A percentile compares a stretch with the other conserved stretches of the same genome.
These are phyloP conservation scores for Coleophora deauratella DNA, from an alignment of 2,888 invertebrate species.

Conservation along the genomic window DNA sequence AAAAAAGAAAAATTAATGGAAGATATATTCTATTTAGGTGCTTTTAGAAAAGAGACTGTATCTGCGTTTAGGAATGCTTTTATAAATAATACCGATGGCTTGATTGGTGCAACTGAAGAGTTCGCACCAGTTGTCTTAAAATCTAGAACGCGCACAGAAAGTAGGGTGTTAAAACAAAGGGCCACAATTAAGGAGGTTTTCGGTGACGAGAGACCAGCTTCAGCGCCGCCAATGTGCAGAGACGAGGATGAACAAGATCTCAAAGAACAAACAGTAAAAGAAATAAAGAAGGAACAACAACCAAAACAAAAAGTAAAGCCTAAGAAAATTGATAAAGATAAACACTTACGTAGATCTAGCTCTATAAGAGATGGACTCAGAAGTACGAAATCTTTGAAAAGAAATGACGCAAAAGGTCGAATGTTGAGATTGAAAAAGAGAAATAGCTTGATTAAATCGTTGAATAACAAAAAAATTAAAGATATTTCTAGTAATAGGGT, in stretches of 20 bases:
- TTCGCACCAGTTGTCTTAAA: slow-evolving; percentile 83
- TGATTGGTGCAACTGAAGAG: slow-evolving; percentile 73
- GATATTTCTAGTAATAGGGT: slow-evolving; percentile 42
- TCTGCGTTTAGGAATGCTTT: slow-evolving; percentile 79
- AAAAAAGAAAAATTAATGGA: slow-evolving; percentile 68
- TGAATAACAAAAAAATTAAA: slow-evolving; percentile 59
- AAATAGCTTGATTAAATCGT: slow-evolving; percentile 59
- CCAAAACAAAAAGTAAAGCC: slow-evolving; percentile 52
- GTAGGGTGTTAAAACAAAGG: slow-evolving; percentile 79
- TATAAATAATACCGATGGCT: slow-evolving; percentile 75
- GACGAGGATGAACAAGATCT: slow-evolving; percentile 41
- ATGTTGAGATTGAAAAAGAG: slow-evolving; percentile 62
- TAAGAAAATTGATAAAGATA: slow-evolving; percentile 58
- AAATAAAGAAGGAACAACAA: slow-evolving; percentile 45
- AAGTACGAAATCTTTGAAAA: slow-evolving; percentile 62
- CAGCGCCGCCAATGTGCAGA: slow-evolving; percentile 82
- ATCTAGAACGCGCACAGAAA: slow-evolving; percentile 84
- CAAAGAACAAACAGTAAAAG: slow-evolving; percentile 34
- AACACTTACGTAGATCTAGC: slow-evolving; percentile 51
- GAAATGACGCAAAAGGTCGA: slow-evolving; percentile 60
- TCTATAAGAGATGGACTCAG: slow-evolving; percentile 64
- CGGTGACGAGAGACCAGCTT: slow-evolving; percentile 85
- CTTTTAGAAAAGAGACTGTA: slow-evolving; percentile 80
- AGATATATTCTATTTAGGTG: slow-evolving; percentile 76
- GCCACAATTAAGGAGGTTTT: slow-evolving; percentile 89